Base-by-base conservation (phyloP, 2,113 vertebrate genomes). In the Cavia aperea region DNA sequence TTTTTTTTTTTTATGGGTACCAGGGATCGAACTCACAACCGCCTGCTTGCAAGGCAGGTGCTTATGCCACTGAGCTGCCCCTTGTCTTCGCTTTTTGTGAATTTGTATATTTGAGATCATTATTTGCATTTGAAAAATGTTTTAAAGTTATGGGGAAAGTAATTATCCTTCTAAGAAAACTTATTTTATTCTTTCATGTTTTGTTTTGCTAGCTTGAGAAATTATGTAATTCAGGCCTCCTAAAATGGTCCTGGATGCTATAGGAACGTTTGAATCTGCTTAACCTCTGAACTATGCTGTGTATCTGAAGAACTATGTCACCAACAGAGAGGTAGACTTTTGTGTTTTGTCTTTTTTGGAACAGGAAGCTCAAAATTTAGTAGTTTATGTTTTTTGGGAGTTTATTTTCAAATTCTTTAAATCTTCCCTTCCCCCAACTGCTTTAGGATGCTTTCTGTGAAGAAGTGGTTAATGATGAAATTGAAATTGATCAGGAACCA, bases 81-180 rank as follows among this genome's bases (percentile, higher is more conserved):
- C 39, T 89, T 26, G 63, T 93, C 51, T 82, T 68, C 60, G 12
- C 49, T 54, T 75, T 43, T 51, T 84, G 46, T 93, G 58, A 49
- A 46, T 92, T 65, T 86, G 23, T 81, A 3, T 75, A 68, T 83
- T 83, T 82, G 60, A n/a, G 2, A 63, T 78, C 62, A 88, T 82
- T 93, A 78, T 46, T 62, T 90, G 39, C 77, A 54, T 78, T 79
- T 73, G 86, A 87, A 79, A 93, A 84, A 70, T 49, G 79, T 29
- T 15, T 39, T 58, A 72, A 77, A 58, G 49, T 46, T 88, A 85
- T 9, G 43, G 56, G 63, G 46, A 79, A 75, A 70, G 39, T 73
- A 73, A 58, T 84, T 43, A 49, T 62, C 36, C 24, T 54, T 94
- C 73, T 65, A 84, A 60, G 63, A 81, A 62, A 9, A 39, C 29